Evolutionary conservation across 2,797 vertebrate species (phyloP).

Genomic region (Scarus forsteni): DNA sequence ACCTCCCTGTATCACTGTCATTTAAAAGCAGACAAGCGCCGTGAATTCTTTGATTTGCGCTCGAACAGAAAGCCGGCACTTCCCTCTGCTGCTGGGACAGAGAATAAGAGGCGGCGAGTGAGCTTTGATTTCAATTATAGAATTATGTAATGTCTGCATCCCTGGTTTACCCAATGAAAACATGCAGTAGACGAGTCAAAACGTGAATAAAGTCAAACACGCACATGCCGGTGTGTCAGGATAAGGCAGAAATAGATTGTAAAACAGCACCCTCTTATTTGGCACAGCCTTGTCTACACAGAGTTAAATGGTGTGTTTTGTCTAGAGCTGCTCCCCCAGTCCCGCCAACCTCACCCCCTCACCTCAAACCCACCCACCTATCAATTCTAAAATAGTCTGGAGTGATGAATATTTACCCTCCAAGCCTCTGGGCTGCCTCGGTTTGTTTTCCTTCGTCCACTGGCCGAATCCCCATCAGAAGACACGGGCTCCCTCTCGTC

Average conservation of each 20-base stretch:
- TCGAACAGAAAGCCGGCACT: slow-evolving; percentile 61
- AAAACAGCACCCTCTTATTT: slow-evolving; percentile 55
- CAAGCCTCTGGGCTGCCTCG: slow-evolving; percentile 79
- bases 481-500: slow-evolving; percentile 72
- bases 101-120: slow-evolving; percentile 46
- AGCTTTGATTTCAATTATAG: slow-evolving; percentile 60
- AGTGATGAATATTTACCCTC: slow-evolving; percentile 87
- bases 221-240: slow-evolving; percentile 28
- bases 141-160: slow-evolving; percentile 77
- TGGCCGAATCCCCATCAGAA: slow-evolving; percentile 85
- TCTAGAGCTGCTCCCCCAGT: slow-evolving; percentile 63
- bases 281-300: slow-evolving; percentile 51
- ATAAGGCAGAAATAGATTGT: slow-evolving; percentile 27
- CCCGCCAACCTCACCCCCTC: slow-evolving; percentile 56
- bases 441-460: slow-evolving; percentile 76
- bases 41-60: slow-evolving; percentile 54
- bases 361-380: slow-evolving; percentile 43
- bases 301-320: slow-evolving; percentile 76
- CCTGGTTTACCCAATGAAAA: slow-evolving; percentile 29
- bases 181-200: slow-evolving; percentile 24
- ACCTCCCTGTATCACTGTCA: slow-evolving; percentile 19
- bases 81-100: slow-evolving; percentile 62
- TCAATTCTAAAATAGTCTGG: slow-evolving; percentile 75
- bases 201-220: slow-evolving; percentile 5
- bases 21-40: slow-evolving; percentile 22